Base-by-base conservation (phyloP, 1,140 invertebrate genomes). In the Procambarus clarkii region DNA sequence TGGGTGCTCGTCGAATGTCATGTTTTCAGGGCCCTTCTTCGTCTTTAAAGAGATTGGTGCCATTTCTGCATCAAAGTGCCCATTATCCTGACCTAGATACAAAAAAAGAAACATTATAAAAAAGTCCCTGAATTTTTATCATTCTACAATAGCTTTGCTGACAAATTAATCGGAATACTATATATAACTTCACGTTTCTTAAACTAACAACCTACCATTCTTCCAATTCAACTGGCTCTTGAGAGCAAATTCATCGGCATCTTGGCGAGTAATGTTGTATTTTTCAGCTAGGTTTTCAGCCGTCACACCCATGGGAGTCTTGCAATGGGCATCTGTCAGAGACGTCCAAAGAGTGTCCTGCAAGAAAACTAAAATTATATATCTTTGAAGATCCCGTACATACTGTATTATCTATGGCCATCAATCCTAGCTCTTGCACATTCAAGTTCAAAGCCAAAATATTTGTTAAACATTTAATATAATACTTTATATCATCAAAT, bases 221-320 rank as follows among this genome's bases (percentile, higher is more conserved):
- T 97, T 97, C 97, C 97, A 99, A 91, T 96, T 95, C 93, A 96
- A 95, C 94, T 98, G 97, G 15, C 98, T 99, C 92, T 95, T 95
- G 0, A 99, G 94, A 9, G 99, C 97, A 95, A 97, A 99, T 91
- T 97, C 95, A 94, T 99, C 98, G 88, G 97, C 97, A 93, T 99
- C 97, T 93, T 98, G 96, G 83, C 98, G 95, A 0, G 97, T 97
- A 54, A 99, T 95, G 58, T 97, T 97, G 94, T 97, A 99, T 94
- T 99, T 97, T 44, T 96, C 97, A 3, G 98, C 99, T 58, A 99
- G 95, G 94, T 99, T 99, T 95, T 99, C 99, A 13, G 99, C 99
- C 2, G 99, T 99, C 92, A 99, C 94, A 9, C 97, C 99, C 99
- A 99, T 99, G 0, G 98, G 97, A 34, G 98, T 95, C 93, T 98